Conservation (phyloP, 2,888 invertebrate genomes). For the Monochamus alternatus region DNA sequence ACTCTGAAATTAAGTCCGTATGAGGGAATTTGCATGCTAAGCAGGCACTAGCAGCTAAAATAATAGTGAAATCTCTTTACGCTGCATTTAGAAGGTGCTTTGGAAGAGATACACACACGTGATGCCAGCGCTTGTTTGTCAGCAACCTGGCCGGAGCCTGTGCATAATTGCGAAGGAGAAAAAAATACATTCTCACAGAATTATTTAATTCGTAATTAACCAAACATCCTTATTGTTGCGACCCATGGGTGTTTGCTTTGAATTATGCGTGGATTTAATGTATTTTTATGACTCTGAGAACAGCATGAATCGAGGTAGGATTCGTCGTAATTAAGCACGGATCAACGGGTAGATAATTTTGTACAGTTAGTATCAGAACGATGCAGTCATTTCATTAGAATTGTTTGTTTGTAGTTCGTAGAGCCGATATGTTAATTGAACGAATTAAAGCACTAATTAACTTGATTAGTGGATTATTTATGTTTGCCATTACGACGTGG, state of each 20-base stretch:
- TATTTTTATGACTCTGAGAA: constrained; percentile 15
- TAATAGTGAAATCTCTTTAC: not conserved
- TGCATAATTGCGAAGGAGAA: not conserved
- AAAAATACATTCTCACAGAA: not conserved
- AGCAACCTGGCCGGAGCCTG: not conserved
- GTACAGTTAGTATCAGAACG: not conserved
- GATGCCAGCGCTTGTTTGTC: not conserved
- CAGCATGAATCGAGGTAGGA: not conserved
- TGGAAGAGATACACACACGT: not conserved
- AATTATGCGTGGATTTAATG: constrained; percentile 1
- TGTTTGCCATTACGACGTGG: not conserved
- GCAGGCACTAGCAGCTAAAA: not conserved
- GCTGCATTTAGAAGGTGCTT: not conserved
- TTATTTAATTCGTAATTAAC: constrained; percentile 4
- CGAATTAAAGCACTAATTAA: constrained; percentile 21
- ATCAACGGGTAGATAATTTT: not conserved
- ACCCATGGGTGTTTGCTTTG: not conserved
- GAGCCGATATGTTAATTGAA: constrained; percentile 16
- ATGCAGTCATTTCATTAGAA: not conserved
- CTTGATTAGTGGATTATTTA: constrained; percentile 17
- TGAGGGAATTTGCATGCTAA: constrained; percentile 4
- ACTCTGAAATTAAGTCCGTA: not conserved
- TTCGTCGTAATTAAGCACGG: not conserved
- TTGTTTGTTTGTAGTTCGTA: constrained; percentile 4
- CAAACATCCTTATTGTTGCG: constrained; percentile 15